Conservation (phyloP, 2,113 vertebrate species). For the Lophotis ruficrista region DNA sequence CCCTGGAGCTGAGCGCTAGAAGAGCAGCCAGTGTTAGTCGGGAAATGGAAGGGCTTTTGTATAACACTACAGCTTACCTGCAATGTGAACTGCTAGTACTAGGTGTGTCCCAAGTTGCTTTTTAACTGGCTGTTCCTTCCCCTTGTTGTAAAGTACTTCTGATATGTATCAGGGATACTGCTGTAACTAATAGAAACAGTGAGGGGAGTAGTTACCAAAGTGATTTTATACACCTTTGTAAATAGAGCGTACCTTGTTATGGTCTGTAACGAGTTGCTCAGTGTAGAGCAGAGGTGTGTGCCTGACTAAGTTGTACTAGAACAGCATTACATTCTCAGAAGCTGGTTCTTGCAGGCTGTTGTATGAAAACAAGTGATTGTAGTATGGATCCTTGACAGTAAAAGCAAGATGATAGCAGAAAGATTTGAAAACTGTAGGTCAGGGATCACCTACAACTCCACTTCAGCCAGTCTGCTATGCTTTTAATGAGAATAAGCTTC, state of each 20-base stretch:
- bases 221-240: not conserved
- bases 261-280: not conserved
- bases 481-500: not conserved
- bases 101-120: not conserved
- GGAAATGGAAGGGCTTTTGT: not conserved
- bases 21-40: not conserved
- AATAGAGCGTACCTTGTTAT: rapidly evolving
- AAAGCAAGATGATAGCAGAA: not conserved
- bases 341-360: not conserved
- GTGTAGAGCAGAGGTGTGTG: not conserved
- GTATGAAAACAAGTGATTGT: not conserved
- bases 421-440: not conserved
- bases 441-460: not conserved
- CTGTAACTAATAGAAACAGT: not conserved
- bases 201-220: not conserved
- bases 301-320: not conserved
- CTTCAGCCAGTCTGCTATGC: not conserved
- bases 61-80: not conserved
- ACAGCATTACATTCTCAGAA: not conserved
- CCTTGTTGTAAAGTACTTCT: not conserved
- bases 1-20: not conserved
- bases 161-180: rapidly evolving
- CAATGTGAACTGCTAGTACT: not conserved
- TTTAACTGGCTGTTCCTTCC: not conserved
- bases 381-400: not conserved